A percentile compares a stretch with the other conserved stretches of the same genome.
Conservation (phyloP, 2,888 invertebrate genomes). For the Brachypterus glaber region DNA sequence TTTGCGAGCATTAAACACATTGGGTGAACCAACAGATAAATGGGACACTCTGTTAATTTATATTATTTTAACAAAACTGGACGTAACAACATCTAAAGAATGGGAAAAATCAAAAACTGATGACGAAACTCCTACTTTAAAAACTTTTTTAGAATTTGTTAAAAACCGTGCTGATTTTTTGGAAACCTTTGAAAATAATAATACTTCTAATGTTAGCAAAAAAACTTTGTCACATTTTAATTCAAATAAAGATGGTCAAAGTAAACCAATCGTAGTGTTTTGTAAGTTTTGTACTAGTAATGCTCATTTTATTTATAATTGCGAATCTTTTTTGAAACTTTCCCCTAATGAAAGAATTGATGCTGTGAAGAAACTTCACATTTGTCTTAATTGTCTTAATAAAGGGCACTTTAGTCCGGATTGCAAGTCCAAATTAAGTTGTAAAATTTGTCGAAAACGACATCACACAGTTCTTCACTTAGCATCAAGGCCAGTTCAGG, state of each 20-base stretch:
- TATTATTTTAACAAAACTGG: slow-evolving; percentile 12
- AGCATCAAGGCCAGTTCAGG: too few relatives aligned
- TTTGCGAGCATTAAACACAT: slow-evolving; percentile 10
- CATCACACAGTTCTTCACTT: slow-evolving; percentile 10
- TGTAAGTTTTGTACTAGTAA: too few relatives aligned
- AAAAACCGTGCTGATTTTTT: slow-evolving; percentile 7
- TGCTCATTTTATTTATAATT: slow-evolving; percentile 8
- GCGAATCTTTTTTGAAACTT: slow-evolving; percentile 9
- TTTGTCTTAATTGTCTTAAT: slow-evolving; percentile 9
- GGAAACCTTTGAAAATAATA: slow-evolving; percentile 10
- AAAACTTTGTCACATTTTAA: too few relatives aligned
- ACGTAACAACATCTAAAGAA: slow-evolving; percentile 10
- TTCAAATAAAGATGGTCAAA: too few relatives aligned
- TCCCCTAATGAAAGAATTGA: slow-evolving; percentile 6
- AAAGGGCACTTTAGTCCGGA: slow-evolving; percentile 3
- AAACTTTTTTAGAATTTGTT: slow-evolving; percentile 4
- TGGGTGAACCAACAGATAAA: slow-evolving; percentile 8
- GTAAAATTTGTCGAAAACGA: slow-evolving; percentile 4
- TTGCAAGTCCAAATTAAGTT: slow-evolving; percentile 3
- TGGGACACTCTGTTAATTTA: slow-evolving; percentile 14
- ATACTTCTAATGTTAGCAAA: too few relatives aligned
- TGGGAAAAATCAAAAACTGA: slow-evolving; percentile 14
- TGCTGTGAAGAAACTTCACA: slow-evolving; percentile 3
- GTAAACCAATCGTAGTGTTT: background rate
- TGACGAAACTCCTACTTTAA: slow-evolving; percentile 3